phyloP scores from a whole-genome alignment of 2,888 invertebrate genomes.

The Drosophila merina region DNA sequence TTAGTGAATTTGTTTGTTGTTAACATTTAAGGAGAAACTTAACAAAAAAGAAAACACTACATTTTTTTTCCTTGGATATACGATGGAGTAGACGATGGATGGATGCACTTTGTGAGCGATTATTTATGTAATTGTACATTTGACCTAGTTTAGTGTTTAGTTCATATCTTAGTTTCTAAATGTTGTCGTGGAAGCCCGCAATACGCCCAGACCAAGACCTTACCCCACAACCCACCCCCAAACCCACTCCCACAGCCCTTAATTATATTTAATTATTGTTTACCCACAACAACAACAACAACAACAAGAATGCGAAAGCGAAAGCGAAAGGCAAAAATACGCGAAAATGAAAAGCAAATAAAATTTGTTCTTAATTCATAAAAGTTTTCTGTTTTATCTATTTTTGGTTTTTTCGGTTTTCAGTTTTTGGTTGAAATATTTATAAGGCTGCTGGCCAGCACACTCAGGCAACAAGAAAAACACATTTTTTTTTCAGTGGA shows the following conservation, averaged over 20 bases:
- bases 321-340: slow-evolving; percentile 24
- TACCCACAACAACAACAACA: slow-evolving; percentile 21
- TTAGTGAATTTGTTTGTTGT: slow-evolving; percentile 58
- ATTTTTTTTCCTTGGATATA: slow-evolving; percentile 55
- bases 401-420: slow-evolving; percentile 5
- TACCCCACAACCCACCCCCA: not conserved
- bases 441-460: slow-evolving; percentile 33
- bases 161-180: slow-evolving; percentile 73
- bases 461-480: slow-evolving; percentile 30
- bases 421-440: not conserved
- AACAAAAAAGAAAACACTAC: slow-evolving; percentile 37
- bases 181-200: slow-evolving; percentile 54
- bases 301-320: slow-evolving; percentile 12
- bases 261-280: slow-evolving; percentile 48
- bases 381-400: slow-evolving; percentile 6
- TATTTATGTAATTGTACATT: slow-evolving; percentile 55
- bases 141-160: slow-evolving; percentile 72
- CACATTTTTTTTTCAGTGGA: slow-evolving; percentile 27
- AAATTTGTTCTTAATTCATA: slow-evolving; percentile 52
- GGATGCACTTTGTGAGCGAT: slow-evolving; percentile 46
- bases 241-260: slow-evolving; percentile 34
- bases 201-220: slow-evolving; percentile 6
- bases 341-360: slow-evolving; percentile 49
- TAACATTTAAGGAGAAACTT: slow-evolving; percentile 66
- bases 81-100: not conserved